Base-by-base conservation (phyloP, 2,888 invertebrate genomes). In the Serrognathus titanus region DNA sequence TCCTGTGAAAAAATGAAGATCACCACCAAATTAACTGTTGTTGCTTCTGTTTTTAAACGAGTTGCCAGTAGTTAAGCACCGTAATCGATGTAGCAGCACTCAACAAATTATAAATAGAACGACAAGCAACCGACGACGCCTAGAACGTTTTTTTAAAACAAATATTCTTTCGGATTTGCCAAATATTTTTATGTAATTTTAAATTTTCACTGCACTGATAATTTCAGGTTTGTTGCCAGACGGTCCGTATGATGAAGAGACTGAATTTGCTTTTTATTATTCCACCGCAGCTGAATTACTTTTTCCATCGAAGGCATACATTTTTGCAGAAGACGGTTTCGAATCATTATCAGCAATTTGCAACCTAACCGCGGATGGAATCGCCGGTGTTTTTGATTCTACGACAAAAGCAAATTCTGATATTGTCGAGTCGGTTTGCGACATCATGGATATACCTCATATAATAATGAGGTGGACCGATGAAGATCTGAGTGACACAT, bases 401-500 rank as follows among this genome's bases (percentile, higher is more conserved):
- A 79, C 82, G 56, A 78, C 82, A 43, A 77, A 78, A 53, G 74
- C 81, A 51, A 80, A 82, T 3, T 80, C 85, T 0, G 80, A 82
- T 45, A 83, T 85, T 60, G 83, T 88, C 3, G 84, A 85, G 66
- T 85, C 86, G 16, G 80, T 88, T 58, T 86, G 86, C 68, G 84
- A 87, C 66, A 77, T 80, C 8, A 79, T 86, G 70, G 86, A 87
- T 68, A 80, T 89, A 52, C 88, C 89, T 0, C 84, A 87, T 66
- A 78, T 89, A 48, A 81, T 85, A 63, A 82, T 83, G 3, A 79
- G 80, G 61, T 85, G 83, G 83, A 84, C 83, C 57, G 64, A 71
- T 9, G 53, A 63, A 41, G 73, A 75, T 16, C 80, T 88, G 59
- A 81, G 88, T 50, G 93, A 92, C 76, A 90, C 90, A 68, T 94